Base-by-base conservation (phyloP, 1,140 invertebrate genomes). In the Apocrypta bakeri region DNA sequence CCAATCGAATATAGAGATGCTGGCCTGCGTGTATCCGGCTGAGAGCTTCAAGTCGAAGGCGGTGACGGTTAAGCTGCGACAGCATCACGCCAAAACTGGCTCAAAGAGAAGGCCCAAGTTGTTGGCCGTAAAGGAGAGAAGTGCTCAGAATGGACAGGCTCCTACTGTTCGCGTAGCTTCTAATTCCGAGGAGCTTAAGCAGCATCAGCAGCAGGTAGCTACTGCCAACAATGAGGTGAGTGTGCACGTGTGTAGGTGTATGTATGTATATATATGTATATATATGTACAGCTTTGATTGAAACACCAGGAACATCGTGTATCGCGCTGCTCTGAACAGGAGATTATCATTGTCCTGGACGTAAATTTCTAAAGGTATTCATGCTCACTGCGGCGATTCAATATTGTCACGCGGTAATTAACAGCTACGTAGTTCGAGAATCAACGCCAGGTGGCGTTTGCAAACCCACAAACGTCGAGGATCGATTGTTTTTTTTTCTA, bases 21-120 rank as follows among this genome's bases (percentile, higher is more conserved):
- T 92, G 83, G 89, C 91, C 86, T 92, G 90, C 87, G 90, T 92
- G n/a, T 92, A 92, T 84, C 90, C 91, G 56, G 78, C 90, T 82
- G 91, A 92, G 85, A 92, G 87, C 87, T 92, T 92, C 84, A 90
- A 89, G 74, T 89, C 89, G 85, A 90, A 90, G 85, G 84, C 89
- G 73, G 88, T 90, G 81, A 90, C 89, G 31, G 89, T 91, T 64
- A 90, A 89, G 76, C 85, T 90, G 68, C 87, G 89, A 21, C 90
- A 90, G 73, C 87, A 87, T 82, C 88, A 88, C 83, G 24, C 42
- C n/a, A 33, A 68, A 0, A 21, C 24, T 14, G 56, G 75, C 24
- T 90, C 90, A 29, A 88, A 87, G 76, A 88, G 85, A 83, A 90
- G 90, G 81, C 72, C 88, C 25, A 92, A 88, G 82, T 83, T 90